Conservation (phyloP, 1,140 invertebrate genomes). For the Brachionus calyciflorus region DNA sequence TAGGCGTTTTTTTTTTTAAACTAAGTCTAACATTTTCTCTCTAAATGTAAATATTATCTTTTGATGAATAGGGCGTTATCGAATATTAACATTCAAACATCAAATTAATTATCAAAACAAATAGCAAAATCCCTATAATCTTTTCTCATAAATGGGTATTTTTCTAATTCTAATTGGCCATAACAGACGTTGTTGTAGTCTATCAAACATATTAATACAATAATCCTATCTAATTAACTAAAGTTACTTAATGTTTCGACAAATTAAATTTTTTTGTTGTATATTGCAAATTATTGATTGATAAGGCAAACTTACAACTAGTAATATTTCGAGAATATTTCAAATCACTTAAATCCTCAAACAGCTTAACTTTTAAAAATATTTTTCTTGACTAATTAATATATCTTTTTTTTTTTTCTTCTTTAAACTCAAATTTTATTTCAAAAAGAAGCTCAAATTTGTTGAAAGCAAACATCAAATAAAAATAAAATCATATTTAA, state of each 20-base stretch:
- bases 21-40: too few relatives aligned
- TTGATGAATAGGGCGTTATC: too few relatives aligned
- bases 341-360: constrained; percentile 26
- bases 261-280: constrained; percentile 5
- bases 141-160: too few relatives aligned
- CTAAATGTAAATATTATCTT: too few relatives aligned
- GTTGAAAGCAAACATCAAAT: constrained; percentile 23
- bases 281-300: constrained; percentile 11
- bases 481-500: constrained; percentile 42
- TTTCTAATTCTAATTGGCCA: too few relatives aligned
- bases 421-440: background rate
- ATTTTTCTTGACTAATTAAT: background rate
- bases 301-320: constrained; percentile 24
- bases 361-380: constrained; percentile 32
- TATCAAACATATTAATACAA: too few relatives aligned
- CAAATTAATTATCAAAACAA: too few relatives aligned
- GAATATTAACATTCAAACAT: too few relatives aligned
- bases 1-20: too few relatives aligned
- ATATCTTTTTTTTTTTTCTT: background rate
- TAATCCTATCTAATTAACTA: constrained; percentile 32
- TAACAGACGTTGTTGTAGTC: background rate
- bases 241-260: background rate
- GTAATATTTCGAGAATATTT: too few relatives aligned
- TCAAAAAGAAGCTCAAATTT: background rate
- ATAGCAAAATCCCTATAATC: too few relatives aligned